Base-by-base conservation (phyloP, 1,140 invertebrate genomes). In the Eumaeus atala region DNA sequence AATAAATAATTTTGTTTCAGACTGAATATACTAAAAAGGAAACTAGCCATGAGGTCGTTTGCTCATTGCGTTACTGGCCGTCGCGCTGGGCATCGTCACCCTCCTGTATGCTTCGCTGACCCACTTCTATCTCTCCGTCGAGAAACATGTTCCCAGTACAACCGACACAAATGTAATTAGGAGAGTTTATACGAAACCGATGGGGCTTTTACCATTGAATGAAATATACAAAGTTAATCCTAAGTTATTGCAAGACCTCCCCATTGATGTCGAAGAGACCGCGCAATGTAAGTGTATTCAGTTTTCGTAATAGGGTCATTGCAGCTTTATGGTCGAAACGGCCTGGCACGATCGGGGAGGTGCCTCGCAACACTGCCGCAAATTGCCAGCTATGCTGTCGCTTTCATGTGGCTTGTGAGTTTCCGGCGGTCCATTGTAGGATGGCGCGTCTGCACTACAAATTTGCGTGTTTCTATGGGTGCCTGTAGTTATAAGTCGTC, bases 191-290 rank as follows among this genome's bases (percentile, higher is more conserved):
- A 28, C 37, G 14, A 61, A 52, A 11, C 63, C 74, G 5, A 70
- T 80, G 58, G 61, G 48, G 9, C 71, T 74, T 48, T 40, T 80
- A 9, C 60, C 68, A 2, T 57, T 80, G 28, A 64, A 78, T 52
- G 60, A 72, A 49, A 59, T 80, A 34, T 80, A 79, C 42, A 68
- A 68, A 16, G 65, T 69, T 40, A 36, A 59, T 11, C 7, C 54
- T n/a, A 50, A 56, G 48, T 42, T 53, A 17, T 51, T 64, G 5
- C 57, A 67, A 9, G 64, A 67, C 9, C 47, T 66, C 52, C 63
- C 60, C 9, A 56, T 72, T n/a, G 51, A 53, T 14, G 9, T 53
- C 42, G 51, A 53, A 53, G 51, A 53, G 33, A 42, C 12, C 33
- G 14, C 9, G 14, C 21, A 21, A 14, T 21, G 51, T 53, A 35